Evolutionary conservation across 2,888 invertebrate genomes (phyloP).

Genomic region (Saturnia pavonia): DNA sequence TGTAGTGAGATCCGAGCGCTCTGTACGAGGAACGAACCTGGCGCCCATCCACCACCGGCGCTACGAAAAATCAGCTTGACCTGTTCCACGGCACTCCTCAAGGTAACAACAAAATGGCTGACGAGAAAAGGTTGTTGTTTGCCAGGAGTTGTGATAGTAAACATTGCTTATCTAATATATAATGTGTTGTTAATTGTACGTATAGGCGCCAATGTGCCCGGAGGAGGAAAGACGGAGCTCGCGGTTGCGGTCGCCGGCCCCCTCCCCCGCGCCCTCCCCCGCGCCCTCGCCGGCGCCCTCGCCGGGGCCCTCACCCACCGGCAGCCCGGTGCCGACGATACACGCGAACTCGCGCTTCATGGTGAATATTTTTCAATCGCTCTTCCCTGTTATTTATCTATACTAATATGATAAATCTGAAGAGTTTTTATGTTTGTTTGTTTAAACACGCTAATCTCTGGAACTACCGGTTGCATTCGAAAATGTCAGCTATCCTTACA

Average conservation of each 20-base stretch:
- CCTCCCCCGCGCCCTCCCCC: constrained; percentile 78
- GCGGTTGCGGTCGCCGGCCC: constrained; percentile 84
- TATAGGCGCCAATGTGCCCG: constrained; percentile 23
- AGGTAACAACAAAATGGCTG: constrained; percentile 33
- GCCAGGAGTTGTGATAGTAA: too few relatives aligned
- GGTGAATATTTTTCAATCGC: constrained; percentile 37
- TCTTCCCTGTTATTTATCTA: too few relatives aligned
- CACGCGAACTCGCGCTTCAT: constrained; percentile 58
- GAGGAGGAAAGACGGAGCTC: constrained; percentile 52
- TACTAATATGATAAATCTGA: too few relatives aligned
- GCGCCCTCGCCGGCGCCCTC: constrained; percentile 76
- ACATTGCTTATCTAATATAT: too few relatives aligned
- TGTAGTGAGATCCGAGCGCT: constrained; percentile 82
- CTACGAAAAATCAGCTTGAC: constrained; percentile 87
- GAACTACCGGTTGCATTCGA: too few relatives aligned
- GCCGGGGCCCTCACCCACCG: constrained; percentile 83
- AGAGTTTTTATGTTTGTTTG: too few relatives aligned
- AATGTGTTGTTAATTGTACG: background rate
- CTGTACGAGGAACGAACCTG: constrained; percentile 83
- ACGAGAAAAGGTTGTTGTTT: too few relatives aligned
- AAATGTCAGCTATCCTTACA: too few relatives aligned
- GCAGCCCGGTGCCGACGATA: constrained; percentile 83
- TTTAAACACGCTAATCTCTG: too few relatives aligned
- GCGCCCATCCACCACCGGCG: constrained; percentile 63
- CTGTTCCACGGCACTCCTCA: constrained; percentile 68